Evolutionary conservation across 92 coral and sea anemone species (phyloP).

Genomic region (Umimayanthus chanpuru): DNA sequence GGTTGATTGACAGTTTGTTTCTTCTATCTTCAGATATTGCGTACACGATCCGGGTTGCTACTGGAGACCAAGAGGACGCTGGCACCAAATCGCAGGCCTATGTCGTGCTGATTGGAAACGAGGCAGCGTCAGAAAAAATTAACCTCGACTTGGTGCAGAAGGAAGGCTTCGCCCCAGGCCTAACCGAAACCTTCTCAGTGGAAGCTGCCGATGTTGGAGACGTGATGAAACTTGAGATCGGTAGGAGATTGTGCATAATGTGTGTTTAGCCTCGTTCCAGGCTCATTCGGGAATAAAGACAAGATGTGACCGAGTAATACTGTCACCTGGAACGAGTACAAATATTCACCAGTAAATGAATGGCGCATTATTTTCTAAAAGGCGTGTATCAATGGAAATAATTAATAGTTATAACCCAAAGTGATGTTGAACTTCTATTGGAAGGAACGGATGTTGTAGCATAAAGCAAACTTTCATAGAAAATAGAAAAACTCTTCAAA

Average conservation of each 20-base stretch:
- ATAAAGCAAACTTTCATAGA: no score
- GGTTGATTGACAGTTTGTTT: background rate
- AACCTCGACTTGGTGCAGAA: slow-evolving; percentile 78
- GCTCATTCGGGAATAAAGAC: background rate
- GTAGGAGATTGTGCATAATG: slow-evolving; percentile 18
- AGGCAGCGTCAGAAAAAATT: slow-evolving; percentile 89
- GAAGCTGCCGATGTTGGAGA: slow-evolving; percentile 93
- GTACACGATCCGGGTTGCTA: slow-evolving; percentile 91
- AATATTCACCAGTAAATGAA: no score
- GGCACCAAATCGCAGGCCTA: slow-evolving; percentile 93
- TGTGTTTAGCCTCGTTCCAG: background rate
- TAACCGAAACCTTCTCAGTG: slow-evolving; percentile 90
- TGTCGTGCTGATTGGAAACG: slow-evolving; percentile 85
- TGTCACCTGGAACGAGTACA: no score
- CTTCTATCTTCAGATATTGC: slow-evolving; percentile 67
- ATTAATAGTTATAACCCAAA: no score
- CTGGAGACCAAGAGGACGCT: slow-evolving; percentile 90
- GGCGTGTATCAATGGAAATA: no score
- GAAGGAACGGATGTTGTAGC: no score
- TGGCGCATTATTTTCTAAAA: no score
- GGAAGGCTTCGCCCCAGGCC: slow-evolving; percentile 81
- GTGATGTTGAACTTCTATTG: no score
- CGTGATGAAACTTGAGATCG: slow-evolving; percentile 59
- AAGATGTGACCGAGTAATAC: background rate
- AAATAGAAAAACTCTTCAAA: no score